phyloP scores from a whole-genome alignment of 1,140 invertebrate genomes.

The Orius insidiosus region DNA sequence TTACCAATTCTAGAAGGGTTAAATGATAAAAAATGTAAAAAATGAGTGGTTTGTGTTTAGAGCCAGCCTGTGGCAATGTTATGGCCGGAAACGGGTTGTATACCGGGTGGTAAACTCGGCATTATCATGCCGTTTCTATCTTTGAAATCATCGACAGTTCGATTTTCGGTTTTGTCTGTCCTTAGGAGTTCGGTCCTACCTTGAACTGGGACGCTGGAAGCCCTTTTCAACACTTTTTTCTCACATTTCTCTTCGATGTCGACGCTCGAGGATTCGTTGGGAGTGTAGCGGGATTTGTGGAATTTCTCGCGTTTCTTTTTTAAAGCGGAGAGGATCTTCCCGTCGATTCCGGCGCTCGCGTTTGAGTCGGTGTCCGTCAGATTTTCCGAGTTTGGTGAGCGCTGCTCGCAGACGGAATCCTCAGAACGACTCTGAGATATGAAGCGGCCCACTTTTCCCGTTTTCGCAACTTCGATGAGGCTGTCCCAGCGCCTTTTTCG shows the following conservation, averaged over 20 bases:
- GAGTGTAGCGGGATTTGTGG: slow-evolving; percentile 50
- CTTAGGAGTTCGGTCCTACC: slow-evolving; percentile 13
- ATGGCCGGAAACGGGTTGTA: slow-evolving; percentile 43
- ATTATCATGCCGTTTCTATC: slow-evolving; percentile 32
- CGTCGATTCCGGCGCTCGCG: slow-evolving; percentile 22
- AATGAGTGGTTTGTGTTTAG: slow-evolving; percentile 20
- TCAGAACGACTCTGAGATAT: slow-evolving; percentile 58
- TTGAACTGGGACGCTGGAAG: slow-evolving; percentile 33
- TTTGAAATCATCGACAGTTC: slow-evolving; percentile 14
- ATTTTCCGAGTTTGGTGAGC: slow-evolving; percentile 21
- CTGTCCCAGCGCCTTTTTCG: slow-evolving; percentile 43
- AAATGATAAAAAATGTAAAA: slow-evolving; percentile 12
- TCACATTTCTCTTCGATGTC: slow-evolving; percentile 23
- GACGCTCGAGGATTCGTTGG: slow-evolving; percentile 29
- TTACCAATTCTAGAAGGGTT: slow-evolving; percentile 15
- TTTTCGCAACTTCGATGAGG: slow-evolving; percentile 67
- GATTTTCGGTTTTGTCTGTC: slow-evolving; percentile 11
- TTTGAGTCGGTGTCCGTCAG: slow-evolving; percentile 30
- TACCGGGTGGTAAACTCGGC: slow-evolving; percentile 37
- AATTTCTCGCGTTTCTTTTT: slow-evolving; percentile 63
- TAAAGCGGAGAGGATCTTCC: slow-evolving; percentile 41
- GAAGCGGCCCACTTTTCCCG: slow-evolving; percentile 50
- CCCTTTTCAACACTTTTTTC: slow-evolving; percentile 33
- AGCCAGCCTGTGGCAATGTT: slow-evolving; percentile 43
- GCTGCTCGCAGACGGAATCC: slow-evolving; percentile 51